phyloP scores from a whole-genome alignment of 2,113 vertebrate genomes.

The Trogon surrucura region DNA sequence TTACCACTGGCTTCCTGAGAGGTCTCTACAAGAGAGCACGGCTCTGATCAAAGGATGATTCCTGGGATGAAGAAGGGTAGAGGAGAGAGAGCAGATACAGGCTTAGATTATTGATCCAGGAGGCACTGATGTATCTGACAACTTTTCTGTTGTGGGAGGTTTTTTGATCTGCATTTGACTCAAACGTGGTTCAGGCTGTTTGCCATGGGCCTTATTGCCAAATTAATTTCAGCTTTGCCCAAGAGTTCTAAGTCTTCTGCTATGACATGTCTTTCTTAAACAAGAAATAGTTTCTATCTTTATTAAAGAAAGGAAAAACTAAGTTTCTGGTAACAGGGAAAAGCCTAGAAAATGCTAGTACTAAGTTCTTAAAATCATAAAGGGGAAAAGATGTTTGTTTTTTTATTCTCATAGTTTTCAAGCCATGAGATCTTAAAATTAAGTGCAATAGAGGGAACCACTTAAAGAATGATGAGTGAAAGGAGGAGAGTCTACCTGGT shows the following conservation, averaged over 20 bases:
- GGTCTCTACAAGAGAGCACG: neutral
- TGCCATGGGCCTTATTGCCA: neutral
- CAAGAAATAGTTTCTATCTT: neutral
- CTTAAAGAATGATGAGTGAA: neutral
- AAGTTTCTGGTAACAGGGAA: neutral
- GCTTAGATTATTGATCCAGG: neutral
- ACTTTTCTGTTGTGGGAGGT: neutral
- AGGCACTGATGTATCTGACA: neutral
- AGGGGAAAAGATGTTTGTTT: neutral
- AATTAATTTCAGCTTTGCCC: neutral
- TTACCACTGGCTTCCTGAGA: neutral
- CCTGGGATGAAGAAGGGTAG: neutral
- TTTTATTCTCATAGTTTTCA: neutral
- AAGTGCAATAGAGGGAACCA: neutral
- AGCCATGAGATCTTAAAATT: neutral
- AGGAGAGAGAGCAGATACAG: neutral
- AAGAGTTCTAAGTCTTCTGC: neutral
- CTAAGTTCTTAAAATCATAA: neutral
- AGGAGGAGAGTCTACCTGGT: neutral
- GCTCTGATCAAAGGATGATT: accelerated
- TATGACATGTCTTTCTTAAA: neutral
- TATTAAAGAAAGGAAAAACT: neutral
- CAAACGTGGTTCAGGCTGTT: neutral
- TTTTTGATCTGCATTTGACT: neutral
- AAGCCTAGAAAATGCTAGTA: neutral